A percentile compares a stretch with the other conserved stretches of the same genome.
phyloP scores from a whole-genome alignment of 2,113 vertebrate species.

The Notothenia coriiceps region DNA sequence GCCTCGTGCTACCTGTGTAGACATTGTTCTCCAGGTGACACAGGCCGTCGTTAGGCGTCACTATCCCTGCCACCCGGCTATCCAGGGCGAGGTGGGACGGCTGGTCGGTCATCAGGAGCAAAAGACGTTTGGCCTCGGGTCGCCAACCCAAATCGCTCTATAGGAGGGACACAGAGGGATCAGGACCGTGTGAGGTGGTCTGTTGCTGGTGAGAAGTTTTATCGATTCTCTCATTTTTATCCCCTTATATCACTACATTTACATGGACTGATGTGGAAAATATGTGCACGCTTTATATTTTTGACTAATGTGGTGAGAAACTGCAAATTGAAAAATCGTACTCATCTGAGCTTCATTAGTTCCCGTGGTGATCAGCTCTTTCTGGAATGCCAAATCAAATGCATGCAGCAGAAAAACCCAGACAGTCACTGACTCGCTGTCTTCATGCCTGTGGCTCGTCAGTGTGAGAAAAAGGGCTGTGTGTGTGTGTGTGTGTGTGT shows the following conservation, averaged over 20 bases:
- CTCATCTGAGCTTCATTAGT: conserved; percentile 60
- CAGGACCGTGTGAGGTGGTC: neutral
- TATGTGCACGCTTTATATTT: conserved; percentile 34
- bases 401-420: conserved; percentile 30
- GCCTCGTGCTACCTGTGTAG: conserved; percentile 90
- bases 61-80: conserved; percentile 95
- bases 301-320: conserved; percentile 59
- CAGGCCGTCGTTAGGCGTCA: conserved; percentile 92
- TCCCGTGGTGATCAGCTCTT: conserved; percentile 49
- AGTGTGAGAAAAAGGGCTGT: conserved; percentile 41
- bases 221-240: conserved; percentile 10
- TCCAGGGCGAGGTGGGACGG: conserved; percentile 97
- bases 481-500: no score
- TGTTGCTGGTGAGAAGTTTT: conserved; percentile 9
- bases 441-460: conserved; percentile 61
- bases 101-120: conserved; percentile 98
- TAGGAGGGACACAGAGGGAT: neutral
- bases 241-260: conserved; percentile 18
- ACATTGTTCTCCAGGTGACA: conserved; percentile 95
- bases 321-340: conserved; percentile 46
- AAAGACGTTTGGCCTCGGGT: conserved; percentile 92
- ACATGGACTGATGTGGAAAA: conserved; percentile 45
- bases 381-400: conserved; percentile 44
- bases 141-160: conserved; percentile 95
- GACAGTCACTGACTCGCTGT: conserved; percentile 39